phyloP scores from a whole-genome alignment of 2,113 vertebrate genomes.

The Oncorhynchus clarkii region DNA sequence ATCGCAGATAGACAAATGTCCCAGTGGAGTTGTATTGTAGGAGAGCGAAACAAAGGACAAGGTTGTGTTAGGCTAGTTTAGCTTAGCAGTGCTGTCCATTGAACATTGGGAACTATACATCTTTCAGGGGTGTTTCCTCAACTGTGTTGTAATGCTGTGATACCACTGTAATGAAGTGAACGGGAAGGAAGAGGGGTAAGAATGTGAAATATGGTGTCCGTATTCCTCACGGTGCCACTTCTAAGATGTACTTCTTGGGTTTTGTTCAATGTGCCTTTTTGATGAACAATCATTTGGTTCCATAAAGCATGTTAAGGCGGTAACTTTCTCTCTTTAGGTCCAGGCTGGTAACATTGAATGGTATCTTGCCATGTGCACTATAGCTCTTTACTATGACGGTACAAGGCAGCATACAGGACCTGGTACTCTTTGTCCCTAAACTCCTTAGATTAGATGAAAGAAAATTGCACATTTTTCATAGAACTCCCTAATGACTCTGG shows the following conservation, averaged over 20 bases:
- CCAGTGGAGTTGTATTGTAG: background rate
- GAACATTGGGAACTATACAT: no score
- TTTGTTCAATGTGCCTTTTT: slow-evolving; percentile 14
- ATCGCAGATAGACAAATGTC: background rate
- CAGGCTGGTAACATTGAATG: background rate
- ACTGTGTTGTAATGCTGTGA: no score
- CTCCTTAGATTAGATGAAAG: background rate
- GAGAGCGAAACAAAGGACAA: no score
- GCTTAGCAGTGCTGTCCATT: no score
- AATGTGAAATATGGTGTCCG: background rate
- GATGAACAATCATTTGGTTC: slow-evolving; percentile 13
- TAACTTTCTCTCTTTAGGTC: background rate
- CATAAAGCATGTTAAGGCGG: slow-evolving; percentile 17
- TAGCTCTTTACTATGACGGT: background rate
- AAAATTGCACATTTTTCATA: slow-evolving; percentile 10
- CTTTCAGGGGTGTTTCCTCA: no score
- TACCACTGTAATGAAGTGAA: no score
- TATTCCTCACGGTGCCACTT: background rate
- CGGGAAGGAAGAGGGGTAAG: background rate
- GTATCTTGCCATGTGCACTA: background rate
- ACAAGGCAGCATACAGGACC: background rate
- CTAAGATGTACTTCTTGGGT: background rate
- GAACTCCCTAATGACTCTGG: background rate
- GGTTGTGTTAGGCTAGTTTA: no score
- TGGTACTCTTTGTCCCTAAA: background rate